Evolutionary conservation across 2,113 vertebrate species (phyloP), one percentile per base, ranked within the genome.

Genomic region (Hippocampus abdominalis): DNA sequence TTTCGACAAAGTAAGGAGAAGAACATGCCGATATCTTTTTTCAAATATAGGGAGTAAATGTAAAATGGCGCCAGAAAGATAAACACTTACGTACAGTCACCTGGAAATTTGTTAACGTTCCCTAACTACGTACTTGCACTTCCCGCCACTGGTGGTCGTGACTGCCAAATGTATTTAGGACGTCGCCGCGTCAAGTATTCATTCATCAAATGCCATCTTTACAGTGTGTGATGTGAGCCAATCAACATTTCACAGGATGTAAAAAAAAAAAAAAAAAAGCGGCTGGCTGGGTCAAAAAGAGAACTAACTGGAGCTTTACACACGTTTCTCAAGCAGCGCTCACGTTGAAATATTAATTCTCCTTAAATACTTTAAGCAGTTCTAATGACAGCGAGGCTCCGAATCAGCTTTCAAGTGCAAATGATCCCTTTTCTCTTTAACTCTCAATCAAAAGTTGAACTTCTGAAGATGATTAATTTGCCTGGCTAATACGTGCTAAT

Each of bases 221-320:
- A 89, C 86, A 89, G 88, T 85, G 86, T 91, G 90, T 91, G 90
- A 92, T 92, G 91, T 92, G 91, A 86, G 86, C 84, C 90, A 91
- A 92, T 93, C 92, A 90, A 87, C 90, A 91, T 93, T 92, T 92
- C 91, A 93, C 90, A 92, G 90, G 84, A 90, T 90, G 91, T 92
- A 90, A 90, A 88, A 90, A 51, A 51, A 51, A 51, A 51, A 53
- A 51, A 53, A 53, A 53, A 89, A 91, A 89, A 78, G 78, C 66
- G 36, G 21, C 92, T 92, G 91, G 88, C 91, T 90, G 77, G 87
- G 84, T 82, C 84, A 85, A 83, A 91, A 88, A 91, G 89, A 84
- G 90, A 88, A 82, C 73, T 70, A 79, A 75, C 80, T 77, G 69
- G 72, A 81, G 77, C 81, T 82, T 72, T 76, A 73, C 75, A 78